Evolutionary conservation across 64 coral and sea anemone species (phyloP), one percentile per base, ranked within the genome.

Genomic region (Exaiptasia diaphana): DNA sequence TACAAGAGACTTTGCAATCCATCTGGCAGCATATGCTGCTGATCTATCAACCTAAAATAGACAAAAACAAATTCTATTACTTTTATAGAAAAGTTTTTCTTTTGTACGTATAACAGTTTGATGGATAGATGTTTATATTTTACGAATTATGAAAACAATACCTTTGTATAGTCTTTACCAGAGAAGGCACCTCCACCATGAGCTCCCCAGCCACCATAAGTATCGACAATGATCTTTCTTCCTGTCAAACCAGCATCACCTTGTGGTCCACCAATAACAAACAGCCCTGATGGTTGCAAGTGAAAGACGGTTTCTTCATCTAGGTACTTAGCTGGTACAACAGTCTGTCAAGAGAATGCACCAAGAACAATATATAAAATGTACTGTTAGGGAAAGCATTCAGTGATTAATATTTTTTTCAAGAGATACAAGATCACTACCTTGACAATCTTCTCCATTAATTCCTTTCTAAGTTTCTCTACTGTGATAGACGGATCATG

Each of bases 161-260:
- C 95, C 95, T 99, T 99, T 8, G 95, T 85, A 34, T 83, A 93
- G 50, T 99, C 95, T 54, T 99, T 99, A 36, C 95, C 95, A 76
- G 95, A 99, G 80, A 99, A 99, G 4, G 95, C 95, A 24, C 95
- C 95, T 7, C 95, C 95, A 11, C 95, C 95, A 77, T 99, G 95
- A 41, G 95, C 95, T 36, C 95, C 95, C 95, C 95, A 99, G 35
- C 95, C 95, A 44, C 95, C 95, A 82, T 99, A 99, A 0, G 95
- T 99, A 69, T 99, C 95, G 5, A 99, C 95, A 72, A 99, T 99
- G 57, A 99, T 99, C 41, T 99, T 99, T 25, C 95, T 90, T 9
- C 95, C 95, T 4, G 95, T 99, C n/a, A 99, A 90, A 63, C 95
- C 95, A 41, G 95, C 95, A 65, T 99, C 95, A 68, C 95, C 95